Conservation (phyloP, 2,113 vertebrate species). For the Atrichornis clamosus region DNA sequence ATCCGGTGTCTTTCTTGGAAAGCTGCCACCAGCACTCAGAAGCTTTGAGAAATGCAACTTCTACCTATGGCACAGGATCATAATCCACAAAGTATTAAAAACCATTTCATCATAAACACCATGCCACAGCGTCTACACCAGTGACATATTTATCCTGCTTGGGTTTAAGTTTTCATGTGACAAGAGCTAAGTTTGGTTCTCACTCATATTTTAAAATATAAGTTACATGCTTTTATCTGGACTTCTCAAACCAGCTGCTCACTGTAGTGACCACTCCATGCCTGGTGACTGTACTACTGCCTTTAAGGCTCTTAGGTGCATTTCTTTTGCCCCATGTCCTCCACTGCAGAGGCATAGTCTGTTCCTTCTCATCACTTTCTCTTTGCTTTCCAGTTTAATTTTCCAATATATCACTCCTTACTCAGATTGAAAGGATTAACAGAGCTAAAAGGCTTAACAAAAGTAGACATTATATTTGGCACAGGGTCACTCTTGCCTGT, state of each 20-base stretch:
- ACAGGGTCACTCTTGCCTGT: not conserved
- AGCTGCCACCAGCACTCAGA: not conserved
- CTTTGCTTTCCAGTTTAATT: not conserved
- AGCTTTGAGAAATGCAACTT: not conserved
- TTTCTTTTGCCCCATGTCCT: not conserved
- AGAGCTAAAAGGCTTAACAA: conserved; percentile 11
- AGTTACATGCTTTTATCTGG: not conserved
- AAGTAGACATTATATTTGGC: not conserved
- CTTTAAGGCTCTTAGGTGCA: not conserved
- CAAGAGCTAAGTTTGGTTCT: not conserved
- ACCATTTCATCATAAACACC: not conserved
- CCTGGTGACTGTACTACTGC: not conserved
- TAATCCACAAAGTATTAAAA: not conserved
- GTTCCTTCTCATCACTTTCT: not conserved
- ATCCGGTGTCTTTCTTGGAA: not conserved
- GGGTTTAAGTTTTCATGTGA: not conserved
- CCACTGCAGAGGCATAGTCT: not conserved
- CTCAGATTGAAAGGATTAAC: conserved; percentile 1
- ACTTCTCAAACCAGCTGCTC: not conserved
- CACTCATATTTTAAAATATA: not conserved
- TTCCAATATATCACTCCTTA: not conserved
- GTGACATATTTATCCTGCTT: not conserved
- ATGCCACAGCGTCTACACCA: fast-evolving
- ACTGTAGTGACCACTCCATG: not conserved
- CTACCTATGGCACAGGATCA: not conserved